Evolutionary conservation across 1,140 invertebrate genomes (phyloP).

Genomic region (Chymomyza costata): DNA sequence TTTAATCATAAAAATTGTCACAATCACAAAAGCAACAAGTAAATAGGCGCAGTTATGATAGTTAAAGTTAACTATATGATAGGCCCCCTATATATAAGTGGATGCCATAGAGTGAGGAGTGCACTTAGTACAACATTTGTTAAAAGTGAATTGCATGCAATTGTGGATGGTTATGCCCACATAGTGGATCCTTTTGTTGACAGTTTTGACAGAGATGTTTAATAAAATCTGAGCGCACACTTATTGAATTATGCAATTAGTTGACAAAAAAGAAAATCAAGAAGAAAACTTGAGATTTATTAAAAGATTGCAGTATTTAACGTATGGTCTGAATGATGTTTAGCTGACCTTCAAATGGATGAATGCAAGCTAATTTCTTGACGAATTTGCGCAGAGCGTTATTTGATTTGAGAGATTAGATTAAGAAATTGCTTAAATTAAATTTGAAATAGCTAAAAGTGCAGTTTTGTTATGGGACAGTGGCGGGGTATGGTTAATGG

Average conservation of each 20-base stretch:
- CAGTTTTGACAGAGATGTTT: background rate
- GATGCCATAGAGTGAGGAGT: slow-evolving; percentile 10
- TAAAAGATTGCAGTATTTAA: slow-evolving; percentile 66
- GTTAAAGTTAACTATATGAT: too few relatives aligned
- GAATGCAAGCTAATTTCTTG: too few relatives aligned
- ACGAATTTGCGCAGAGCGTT: too few relatives aligned
- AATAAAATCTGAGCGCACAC: slow-evolving; percentile 25
- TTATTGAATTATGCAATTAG: slow-evolving; percentile 70
- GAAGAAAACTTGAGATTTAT: slow-evolving; percentile 48
- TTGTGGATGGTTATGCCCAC: slow-evolving; percentile 20
- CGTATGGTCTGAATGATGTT: too few relatives aligned
- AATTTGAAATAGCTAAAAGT: too few relatives aligned
- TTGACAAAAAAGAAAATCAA: too few relatives aligned
- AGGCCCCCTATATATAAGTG: too few relatives aligned
- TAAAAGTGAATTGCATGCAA: slow-evolving; percentile 53
- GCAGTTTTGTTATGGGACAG: too few relatives aligned
- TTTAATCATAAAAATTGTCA: slow-evolving; percentile 61
- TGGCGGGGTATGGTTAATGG: too few relatives aligned
- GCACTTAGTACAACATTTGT: slow-evolving; percentile 15
- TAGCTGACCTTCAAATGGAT: too few relatives aligned
- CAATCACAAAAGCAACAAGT: slow-evolving; percentile 39
- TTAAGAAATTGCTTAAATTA: too few relatives aligned
- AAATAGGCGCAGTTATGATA: slow-evolving; percentile 42
- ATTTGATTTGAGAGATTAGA: too few relatives aligned
- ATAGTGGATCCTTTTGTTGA: slow-evolving; percentile 16